Percentiles rank a stretch among this genome's conserved stretches.
Conservation (phyloP, 2,888 invertebrate genomes). For the Panzeria rudis region DNA sequence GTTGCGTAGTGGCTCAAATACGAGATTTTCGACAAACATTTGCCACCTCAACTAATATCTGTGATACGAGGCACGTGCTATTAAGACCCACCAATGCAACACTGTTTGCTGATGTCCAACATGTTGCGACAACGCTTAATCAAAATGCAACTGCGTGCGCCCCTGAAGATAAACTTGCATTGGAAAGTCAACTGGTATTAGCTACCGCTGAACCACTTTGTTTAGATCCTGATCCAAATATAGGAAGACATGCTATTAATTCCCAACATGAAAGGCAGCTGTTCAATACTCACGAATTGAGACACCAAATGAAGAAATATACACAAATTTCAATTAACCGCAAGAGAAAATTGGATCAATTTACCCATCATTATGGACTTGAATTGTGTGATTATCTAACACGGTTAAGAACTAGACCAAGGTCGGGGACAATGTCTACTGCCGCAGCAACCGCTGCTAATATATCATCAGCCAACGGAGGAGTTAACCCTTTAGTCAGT, state of each 20-base stretch:
- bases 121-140: conserved; percentile 78
- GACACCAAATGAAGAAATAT: conserved; percentile 90
- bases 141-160: conserved; percentile 68
- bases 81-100: conserved; percentile 95
- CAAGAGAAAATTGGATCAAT: conserved; percentile 93
- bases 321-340: conserved; percentile 93
- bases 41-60: conserved; percentile 88
- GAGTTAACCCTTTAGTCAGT: conserved; percentile 77
- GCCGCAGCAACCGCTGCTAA: conserved; percentile 81
- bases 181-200: conserved; percentile 93
- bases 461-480: conserved; percentile 68
- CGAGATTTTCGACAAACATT: conserved; percentile 94
- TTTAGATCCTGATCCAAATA: conserved; percentile 93
- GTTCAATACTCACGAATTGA: conserved; percentile 89
- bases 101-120: conserved; percentile 84
- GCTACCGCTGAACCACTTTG: conserved; percentile 94
- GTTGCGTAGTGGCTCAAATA: conserved; percentile 95
- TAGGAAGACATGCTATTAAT: conserved; percentile 90
- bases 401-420: conserved; percentile 80
- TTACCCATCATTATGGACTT: conserved; percentile 91
- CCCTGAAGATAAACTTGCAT: conserved; percentile 81
- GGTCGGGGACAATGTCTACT: conserved; percentile 71
- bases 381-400: conserved; percentile 86
- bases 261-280: conserved; percentile 90
- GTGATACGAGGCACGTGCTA: conserved; percentile 94